A percentile compares a stretch with the other conserved stretches of the same genome.
Evolutionary conservation across 2,113 vertebrate genomes (phyloP).

Genomic region (Lethenteron camtschaticum): DNA sequence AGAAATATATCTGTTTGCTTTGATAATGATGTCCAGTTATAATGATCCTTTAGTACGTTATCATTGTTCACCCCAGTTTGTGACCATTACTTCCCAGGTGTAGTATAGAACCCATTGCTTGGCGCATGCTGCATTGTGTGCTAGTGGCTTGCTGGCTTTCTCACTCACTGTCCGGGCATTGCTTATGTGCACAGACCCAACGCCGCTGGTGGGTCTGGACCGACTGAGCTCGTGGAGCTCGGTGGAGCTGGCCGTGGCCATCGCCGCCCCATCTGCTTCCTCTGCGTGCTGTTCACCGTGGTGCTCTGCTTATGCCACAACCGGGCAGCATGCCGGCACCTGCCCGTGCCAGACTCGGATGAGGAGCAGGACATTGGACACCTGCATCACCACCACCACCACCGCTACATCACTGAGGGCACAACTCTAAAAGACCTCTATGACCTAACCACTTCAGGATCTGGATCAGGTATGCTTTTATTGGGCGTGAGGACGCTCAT

Average conservation of each 20-base stretch:
- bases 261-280: constrained; percentile 70
- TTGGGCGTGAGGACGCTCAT: neutral
- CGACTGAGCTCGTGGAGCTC: constrained; percentile 36
- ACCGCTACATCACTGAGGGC: constrained; percentile 58
- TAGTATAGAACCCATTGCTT: no score
- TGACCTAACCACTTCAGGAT: constrained; percentile 92
- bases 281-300: constrained; percentile 72
- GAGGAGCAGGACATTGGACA: constrained; percentile 3
- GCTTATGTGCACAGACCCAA: no score
- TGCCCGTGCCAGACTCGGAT: constrained; percentile 5
- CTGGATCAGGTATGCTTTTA: constrained; percentile 49
- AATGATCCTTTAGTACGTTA: no score
- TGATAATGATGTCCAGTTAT: no score
- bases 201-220: no score
- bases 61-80: no score
- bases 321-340: constrained; percentile 55
- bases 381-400: constrained; percentile 4
- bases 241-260: constrained; percentile 67
- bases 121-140: no score
- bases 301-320: constrained; percentile 79
- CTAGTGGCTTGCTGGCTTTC: no score
- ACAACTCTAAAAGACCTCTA: constrained; percentile 92
- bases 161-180: no score
- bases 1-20: no score
- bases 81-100: no score